Base-by-base conservation (phyloP, 2,797 vertebrate species). In the Lacerta viridis region DNA sequence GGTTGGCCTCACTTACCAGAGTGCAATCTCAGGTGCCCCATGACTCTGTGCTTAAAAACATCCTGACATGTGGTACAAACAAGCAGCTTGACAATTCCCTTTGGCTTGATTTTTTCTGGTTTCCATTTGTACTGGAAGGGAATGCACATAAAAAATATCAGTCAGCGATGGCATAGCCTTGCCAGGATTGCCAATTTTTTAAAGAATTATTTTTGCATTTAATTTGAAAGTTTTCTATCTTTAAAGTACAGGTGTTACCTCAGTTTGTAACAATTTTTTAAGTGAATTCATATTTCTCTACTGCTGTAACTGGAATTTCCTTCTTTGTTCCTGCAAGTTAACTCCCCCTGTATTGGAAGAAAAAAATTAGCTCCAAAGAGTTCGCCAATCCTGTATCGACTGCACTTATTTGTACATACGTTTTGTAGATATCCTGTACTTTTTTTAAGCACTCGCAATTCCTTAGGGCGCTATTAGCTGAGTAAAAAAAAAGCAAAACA, bases 391-490 rank as follows among this genome's bases (percentile, higher is more conserved):
- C 27, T 5, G 0, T 94, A 94, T 93, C 94, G 92, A 94, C 83
- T 93, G 94, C 94, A 96, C 94, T 94, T 93, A 92, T 92, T 84
- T 95, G 93, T 95, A 95, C 90, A 91, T 94, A 95, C 74, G 61
- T 92, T 89, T 83, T 96, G 95, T 97, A 96, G 91, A 95, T 97
- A 97, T 3, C 92, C 80, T 96, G 88, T 96, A 95, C 93, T 96
- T 97, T 97, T 97, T 97, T 93, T 94, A 97, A 97, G 96, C 90
- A 92, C 59, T 94, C 90, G 94, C 94, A 94, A 91, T 90, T 95
- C 95, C 88, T 93, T 96, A 95, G 94, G 93, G n/a, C n/a, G n/a
- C 89, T 95, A 87, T 92, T 96, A 96, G 93, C 85, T 95, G 95
- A 93, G 84, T 95, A 87, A 93, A 93, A 95, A 86, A 76, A 88